Evolutionary conservation across 2,113 vertebrate species (phyloP).

Genomic region (Gymnogyps californianus): DNA sequence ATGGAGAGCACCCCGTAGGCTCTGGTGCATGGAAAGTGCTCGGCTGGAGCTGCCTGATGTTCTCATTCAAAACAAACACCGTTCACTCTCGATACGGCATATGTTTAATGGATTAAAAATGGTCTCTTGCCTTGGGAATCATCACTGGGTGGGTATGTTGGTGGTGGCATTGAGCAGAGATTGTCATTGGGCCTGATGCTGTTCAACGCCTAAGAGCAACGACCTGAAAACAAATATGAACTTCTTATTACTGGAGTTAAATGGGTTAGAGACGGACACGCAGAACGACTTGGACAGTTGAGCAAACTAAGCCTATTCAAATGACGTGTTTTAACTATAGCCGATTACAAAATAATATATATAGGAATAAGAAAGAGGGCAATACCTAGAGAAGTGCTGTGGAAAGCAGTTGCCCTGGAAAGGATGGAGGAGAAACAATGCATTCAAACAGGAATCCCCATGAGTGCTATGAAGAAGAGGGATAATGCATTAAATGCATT

Average conservation of each 20-base stretch:
- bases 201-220: background rate
- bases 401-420: background rate
- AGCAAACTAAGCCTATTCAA: background rate
- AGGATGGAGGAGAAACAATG: background rate
- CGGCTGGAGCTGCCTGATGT: background rate
- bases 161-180: background rate
- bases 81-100: rapidly evolving
- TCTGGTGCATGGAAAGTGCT: background rate
- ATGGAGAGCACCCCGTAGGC: background rate
- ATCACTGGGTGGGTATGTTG: no score
- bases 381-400: background rate
- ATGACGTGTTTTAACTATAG: rapidly evolving
- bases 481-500: background rate
- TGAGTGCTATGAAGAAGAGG: background rate
- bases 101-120: background rate
- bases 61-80: background rate
- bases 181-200: no score
- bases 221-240: background rate
- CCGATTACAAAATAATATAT: background rate
- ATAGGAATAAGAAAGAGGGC: no score
- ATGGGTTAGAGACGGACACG: background rate
- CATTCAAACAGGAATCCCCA: background rate
- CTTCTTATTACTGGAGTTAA: no score
- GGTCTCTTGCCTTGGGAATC: background rate
- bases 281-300: background rate